Evolutionary conservation across 2,888 invertebrate genomes (phyloP).

Genomic region (Trisateles emortualis): DNA sequence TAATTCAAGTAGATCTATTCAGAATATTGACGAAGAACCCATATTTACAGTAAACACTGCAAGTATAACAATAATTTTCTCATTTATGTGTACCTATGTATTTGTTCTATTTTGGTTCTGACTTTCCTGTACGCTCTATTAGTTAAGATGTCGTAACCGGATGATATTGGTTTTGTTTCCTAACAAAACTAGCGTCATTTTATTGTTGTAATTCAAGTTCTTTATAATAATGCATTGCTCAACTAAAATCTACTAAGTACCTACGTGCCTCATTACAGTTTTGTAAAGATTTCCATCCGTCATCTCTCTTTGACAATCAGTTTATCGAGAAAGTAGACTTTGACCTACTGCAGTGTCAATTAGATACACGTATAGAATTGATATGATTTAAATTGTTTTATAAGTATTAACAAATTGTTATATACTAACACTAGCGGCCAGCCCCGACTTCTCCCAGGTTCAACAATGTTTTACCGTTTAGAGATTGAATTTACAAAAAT

Average conservation of each 20-base stretch:
- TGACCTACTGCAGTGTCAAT: slow-evolving; percentile 4
- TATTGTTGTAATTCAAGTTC: slow-evolving; percentile 32
- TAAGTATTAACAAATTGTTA: too few species aligned
- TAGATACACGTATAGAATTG: slow-evolving; percentile 6
- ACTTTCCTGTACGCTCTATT: slow-evolving; percentile 72
- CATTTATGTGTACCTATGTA: slow-evolving; percentile 16
- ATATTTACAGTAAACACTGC: slow-evolving; percentile 27
- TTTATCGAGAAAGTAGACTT: slow-evolving; percentile 10
- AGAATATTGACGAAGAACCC: too few species aligned
- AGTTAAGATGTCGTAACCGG: slow-evolving; percentile 69
- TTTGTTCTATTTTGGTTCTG: slow-evolving; percentile 39
- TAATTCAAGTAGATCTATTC: slow-evolving; percentile 48
- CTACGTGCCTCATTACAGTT: background rate
- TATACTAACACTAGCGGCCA: too few species aligned
- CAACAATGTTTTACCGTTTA: too few species aligned
- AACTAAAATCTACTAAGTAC: slow-evolving; percentile 8
- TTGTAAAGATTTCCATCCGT: background rate
- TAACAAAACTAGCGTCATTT: slow-evolving; percentile 45
- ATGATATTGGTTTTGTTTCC: slow-evolving; percentile 67
- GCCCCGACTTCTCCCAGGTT: too few species aligned
- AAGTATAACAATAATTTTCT: background rate
- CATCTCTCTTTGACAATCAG: background rate
- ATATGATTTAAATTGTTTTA: too few species aligned
- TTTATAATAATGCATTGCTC: slow-evolving; percentile 31
- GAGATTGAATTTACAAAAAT: too few species aligned